Conservation (phyloP, 2,113 vertebrate species). For the Turnix velox region DNA sequence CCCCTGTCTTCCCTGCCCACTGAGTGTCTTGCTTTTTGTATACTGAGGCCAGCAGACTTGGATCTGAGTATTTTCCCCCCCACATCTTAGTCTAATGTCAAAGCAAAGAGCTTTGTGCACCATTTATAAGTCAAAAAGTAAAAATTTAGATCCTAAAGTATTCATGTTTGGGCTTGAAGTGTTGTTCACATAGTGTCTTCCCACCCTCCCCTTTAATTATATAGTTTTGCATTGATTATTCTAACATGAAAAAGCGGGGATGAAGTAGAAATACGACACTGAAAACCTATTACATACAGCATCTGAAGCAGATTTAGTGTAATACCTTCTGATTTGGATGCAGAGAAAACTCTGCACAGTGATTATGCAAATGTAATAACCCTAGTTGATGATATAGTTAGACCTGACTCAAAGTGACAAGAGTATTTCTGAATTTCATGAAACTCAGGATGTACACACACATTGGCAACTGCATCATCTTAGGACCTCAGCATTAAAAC, state of each 20-base stretch:
- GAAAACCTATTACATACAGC: not conserved
- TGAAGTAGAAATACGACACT: not conserved
- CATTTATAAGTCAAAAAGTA: accelerated
- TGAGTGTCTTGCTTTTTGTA: not conserved
- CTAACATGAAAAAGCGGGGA: not conserved
- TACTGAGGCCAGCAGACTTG: not conserved
- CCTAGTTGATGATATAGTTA: accelerated
- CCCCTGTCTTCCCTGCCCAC: not conserved
- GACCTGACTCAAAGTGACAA: not conserved
- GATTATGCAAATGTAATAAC: not conserved
- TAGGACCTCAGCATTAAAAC: not conserved
- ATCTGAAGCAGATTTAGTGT: not conserved
- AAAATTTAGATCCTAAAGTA: not conserved
- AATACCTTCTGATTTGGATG: not conserved
- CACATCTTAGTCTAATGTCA: not conserved
- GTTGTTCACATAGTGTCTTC: not conserved
- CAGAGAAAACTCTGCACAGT: not conserved
- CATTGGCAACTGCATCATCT: not conserved
- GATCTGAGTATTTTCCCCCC: not conserved
- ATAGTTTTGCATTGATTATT: not conserved
- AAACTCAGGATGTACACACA: not conserved
- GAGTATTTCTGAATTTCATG: not conserved
- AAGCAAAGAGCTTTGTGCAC: accelerated
- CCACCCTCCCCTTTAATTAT: not conserved
- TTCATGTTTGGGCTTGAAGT: not conserved